Evolutionary conservation across 2,888 invertebrate genomes (phyloP).

Genomic region (Ophioninae sp.): DNA sequence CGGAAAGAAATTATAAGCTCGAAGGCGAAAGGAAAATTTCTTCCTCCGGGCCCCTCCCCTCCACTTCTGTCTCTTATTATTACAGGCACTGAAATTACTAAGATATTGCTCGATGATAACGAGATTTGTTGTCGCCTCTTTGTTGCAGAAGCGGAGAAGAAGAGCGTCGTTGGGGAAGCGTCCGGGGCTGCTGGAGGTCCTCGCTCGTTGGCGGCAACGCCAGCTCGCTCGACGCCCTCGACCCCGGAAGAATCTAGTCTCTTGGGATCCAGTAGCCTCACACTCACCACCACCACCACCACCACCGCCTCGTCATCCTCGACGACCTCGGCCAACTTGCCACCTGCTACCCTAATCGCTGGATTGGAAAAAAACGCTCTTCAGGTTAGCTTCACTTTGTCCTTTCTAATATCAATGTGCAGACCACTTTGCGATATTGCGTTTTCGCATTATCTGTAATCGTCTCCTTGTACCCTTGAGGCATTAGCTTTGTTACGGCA

Average conservation of each 20-base stretch:
- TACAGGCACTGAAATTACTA: not conserved
- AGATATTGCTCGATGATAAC: not conserved
- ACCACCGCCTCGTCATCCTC: constrained; percentile 66
- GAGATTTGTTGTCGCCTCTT: constrained; percentile 52
- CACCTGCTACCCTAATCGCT: constrained; percentile 83
- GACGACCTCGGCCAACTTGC: constrained; percentile 77
- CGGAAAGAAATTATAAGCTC: constrained; percentile 36
- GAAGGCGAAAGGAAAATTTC: constrained; percentile 17
- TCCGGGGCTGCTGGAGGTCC: constrained; percentile 74
- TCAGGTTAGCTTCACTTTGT: constrained; percentile 82
- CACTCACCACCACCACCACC: constrained; percentile 72
- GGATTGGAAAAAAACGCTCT: constrained; percentile 89
- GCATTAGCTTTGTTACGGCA: not conserved
- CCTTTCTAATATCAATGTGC: too few relatives aligned
- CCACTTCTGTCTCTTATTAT: not conserved
- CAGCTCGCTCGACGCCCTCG: constrained; percentile 75
- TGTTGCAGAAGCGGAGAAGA: constrained; percentile 76
- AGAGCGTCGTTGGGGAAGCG: constrained; percentile 71
- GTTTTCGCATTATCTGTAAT: not conserved
- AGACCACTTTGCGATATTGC: constrained; percentile 8
- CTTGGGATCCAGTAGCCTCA: constrained; percentile 67
- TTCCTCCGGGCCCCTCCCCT: not conserved
- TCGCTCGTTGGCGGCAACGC: constrained; percentile 75
- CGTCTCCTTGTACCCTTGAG: not conserved
- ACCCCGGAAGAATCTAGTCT: constrained; percentile 79